Evolutionary conservation across 2,113 vertebrate genomes (phyloP).

Genomic region (Dermatemys mawii): DNA sequence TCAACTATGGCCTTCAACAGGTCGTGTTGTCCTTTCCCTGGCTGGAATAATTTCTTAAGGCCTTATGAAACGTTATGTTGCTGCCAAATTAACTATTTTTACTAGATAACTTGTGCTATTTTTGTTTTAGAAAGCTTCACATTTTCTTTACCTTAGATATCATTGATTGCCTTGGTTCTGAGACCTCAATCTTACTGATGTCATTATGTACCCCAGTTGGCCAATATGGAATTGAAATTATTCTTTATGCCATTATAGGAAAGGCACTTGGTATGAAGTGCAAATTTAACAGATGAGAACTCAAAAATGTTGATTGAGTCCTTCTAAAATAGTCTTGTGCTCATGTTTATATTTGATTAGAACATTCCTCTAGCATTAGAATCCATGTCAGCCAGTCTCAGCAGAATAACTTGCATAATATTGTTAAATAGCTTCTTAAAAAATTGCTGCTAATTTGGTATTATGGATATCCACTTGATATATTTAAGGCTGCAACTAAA

Average conservation of each 20-base stretch:
- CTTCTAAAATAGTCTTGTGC: constrained; percentile 5
- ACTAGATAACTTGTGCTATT: background rate
- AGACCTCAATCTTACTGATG: background rate
- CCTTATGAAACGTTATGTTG: background rate
- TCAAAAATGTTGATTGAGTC: constrained; percentile 20
- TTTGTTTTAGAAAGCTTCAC: background rate
- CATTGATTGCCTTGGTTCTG: background rate
- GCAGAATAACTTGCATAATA: background rate
- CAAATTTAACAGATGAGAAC: constrained; percentile 1
- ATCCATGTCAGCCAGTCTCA: background rate
- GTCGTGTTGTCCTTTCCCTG: background rate
- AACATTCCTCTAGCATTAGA: background rate
- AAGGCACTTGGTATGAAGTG: background rate
- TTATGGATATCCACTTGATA: background rate
- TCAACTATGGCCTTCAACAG: background rate
- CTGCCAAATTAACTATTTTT: constrained; percentile 4
- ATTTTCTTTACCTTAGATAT: background rate
- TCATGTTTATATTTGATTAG: background rate
- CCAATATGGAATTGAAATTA: background rate
- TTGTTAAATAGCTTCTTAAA: background rate
- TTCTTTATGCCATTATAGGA: too few relatives aligned
- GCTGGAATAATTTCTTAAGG: background rate
- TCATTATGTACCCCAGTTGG: background rate
- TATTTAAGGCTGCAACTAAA: background rate
- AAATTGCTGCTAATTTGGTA: background rate